Base-by-base conservation (phyloP, 2,797 vertebrate species). In the Xenentodon cancila region DNA sequence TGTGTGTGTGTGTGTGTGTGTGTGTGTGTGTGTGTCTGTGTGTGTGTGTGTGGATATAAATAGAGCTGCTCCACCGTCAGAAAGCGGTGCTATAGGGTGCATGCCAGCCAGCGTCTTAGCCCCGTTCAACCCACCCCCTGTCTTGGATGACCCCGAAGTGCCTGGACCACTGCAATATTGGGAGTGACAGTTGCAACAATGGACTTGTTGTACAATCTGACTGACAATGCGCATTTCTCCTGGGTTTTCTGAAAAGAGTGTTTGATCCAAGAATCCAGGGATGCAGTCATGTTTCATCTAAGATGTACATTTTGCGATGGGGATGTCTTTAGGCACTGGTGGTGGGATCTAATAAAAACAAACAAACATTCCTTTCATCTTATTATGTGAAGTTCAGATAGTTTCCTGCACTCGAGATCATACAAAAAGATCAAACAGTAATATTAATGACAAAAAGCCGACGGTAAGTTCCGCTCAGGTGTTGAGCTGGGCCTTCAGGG, bases 1-100 rank as follows among this genome's bases (percentile, higher is more conserved):
- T 59, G 27, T 55, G 25, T 25, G 25, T 25, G 25, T 25, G 25
- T 25, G 25, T 25, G 25, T 25, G 25, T 25, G 25, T 25, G 25
- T 25, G 25, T 25, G 25, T 25, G 25, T 25, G 25, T 25, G 25
- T 25, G 25, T 25, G 25, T 25, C 3, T 25, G 25, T 25, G 25
- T 25, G 25, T 25, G 25, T 25, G 25, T 25, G 25, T 25, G 25
- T 25, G 75, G 81, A 76, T 91, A 87, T 85, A 90, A 88, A 91
- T 87, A 91, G 85, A 85, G 59, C 65, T 59, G 74, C 78, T 70
- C 79, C 61, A 71, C 75, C 76, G 79, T 75, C 79, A 80, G 69
- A 79, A 71, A 85, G 69, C 16, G 1, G 40, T 51, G 81, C 77
- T 85, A 71, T 74, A 68, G 74, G 81, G 68, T 54, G 47, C 70